Base-by-base conservation (phyloP, 2,113 vertebrate species). In the Hippocampus guttulatus region DNA sequence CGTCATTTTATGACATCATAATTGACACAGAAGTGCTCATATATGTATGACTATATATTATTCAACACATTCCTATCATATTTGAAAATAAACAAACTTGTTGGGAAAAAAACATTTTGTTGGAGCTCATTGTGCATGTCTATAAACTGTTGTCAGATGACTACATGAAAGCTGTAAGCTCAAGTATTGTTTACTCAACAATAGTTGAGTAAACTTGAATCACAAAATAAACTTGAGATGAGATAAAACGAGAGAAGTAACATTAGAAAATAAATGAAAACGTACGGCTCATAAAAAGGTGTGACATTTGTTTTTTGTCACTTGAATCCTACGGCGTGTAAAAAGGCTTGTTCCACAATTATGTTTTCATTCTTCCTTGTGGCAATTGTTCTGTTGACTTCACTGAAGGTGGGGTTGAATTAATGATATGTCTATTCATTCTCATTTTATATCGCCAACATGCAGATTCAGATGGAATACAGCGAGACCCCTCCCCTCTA, bases 361-460 rank as follows among this genome's bases (percentile, higher is more conserved):
- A 81, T 69, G 71, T 69, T 80, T 86, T 73, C 74, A 71, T 80
- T 85, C 79, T 84, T 80, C 74, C 82, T 76, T 16, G 70, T 88
- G 80, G 85, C 81, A 60, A 77, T 69, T 65, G 54, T 76, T 75
- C 70, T 81, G 75, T 61, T 38, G 70, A 76, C 78, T 82, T 74
- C 79, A 81, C 73, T 70, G 52, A 87, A 79, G 78, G 75, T 77
- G 68, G 69, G 63, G 70, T 74, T 67, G 81, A 79, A 87, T 85
- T 86, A 82, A 85, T 76, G 80, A 81, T 87, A 87, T 81, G 84
- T 84, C 88, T 86, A 88, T 89, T 90, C 88, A 88, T 88, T 87
- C 87, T 90, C 82, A 88, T 88, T 91, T 88, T 88, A 90, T 89
- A 84, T 79, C 88, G 83, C 83, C 79, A 88, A 84, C 74, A 77